Evolutionary conservation across 2,797 vertebrate species (phyloP), one percentile per base, ranked within the genome.

Genomic region (Serranus cabrilla): DNA sequence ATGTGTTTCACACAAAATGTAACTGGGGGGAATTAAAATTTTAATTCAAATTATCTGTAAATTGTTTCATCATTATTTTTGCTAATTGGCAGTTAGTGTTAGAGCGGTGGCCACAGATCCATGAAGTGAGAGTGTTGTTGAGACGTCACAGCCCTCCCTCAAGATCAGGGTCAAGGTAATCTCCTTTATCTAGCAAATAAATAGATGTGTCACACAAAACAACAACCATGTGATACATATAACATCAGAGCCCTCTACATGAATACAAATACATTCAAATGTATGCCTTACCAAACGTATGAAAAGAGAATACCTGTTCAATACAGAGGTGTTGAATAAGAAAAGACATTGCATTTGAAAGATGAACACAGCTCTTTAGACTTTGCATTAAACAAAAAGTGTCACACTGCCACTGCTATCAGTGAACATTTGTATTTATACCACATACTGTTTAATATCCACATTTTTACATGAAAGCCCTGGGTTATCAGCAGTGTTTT

Each of bases 221-320:
- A 3, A 40, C 4, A 69, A 50, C 58, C 46, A 59, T 27, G 25
- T 39, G 56, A 50, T 17, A 74, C 43, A 56, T 56, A 47, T 49
- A 46, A 16, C 55, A 66, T 56, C 25, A 56, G 16, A 78, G 10
- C 11, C 51, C 45, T 18, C 61, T 18, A 49, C 42, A 66, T 61
- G 34, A 50, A 56, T 71, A 56, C 43, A 76, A 56, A 80, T 57
- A 25, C 9, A 51, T 71, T 75, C 20, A 49, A 75, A 75, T 56
- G 11, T 25, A 71, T 56, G n/a, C 55, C 60, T 65, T 17, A 54
- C 43, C 56, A 27, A 47, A 74, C 34, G 23, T 49, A 49, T 60
- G 34, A 52, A 57, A 55, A 49, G 7, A 17, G 18, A 52, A 34
- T 40, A 37, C 23, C 63, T 63, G 27, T 16, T 31, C 17, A 9